These are phyloP conservation scores for Enteromius radiatus DNA, from an alignment of 2,797 vertebrate species.

Conservation along the genomic window DNA sequence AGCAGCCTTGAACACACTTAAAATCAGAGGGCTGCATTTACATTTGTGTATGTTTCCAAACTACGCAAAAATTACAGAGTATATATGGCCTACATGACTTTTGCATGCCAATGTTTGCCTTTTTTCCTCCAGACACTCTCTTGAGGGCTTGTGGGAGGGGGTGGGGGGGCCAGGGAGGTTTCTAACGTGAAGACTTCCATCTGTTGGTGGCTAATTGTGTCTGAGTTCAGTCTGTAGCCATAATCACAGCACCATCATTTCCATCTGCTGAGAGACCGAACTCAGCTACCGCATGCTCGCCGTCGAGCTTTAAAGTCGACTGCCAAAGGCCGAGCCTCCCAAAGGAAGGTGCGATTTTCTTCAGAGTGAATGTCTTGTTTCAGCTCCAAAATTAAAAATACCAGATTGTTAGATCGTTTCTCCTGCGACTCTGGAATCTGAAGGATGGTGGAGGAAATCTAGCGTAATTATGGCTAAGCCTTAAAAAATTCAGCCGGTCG, in stretches of 20 bases:
- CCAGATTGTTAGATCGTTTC: slow-evolving; percentile 66
- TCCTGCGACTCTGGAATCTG: slow-evolving; percentile 57
- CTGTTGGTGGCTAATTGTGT: slow-evolving; percentile 69
- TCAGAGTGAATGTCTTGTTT: slow-evolving; percentile 70
- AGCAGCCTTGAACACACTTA: slow-evolving; percentile 28
- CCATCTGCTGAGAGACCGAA: slow-evolving; percentile 66
- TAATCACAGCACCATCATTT: slow-evolving; percentile 71
- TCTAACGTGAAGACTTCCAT: slow-evolving; percentile 63
- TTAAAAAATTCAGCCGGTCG: slow-evolving; percentile 65
- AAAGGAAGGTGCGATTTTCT: slow-evolving; percentile 72
- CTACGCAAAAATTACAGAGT: slow-evolving; percentile 32
- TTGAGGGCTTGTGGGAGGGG: slow-evolving; percentile 20
- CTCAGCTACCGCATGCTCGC: slow-evolving; percentile 56
- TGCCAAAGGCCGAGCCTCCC: slow-evolving; percentile 70
- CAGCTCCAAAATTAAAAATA: slow-evolving; percentile 56
- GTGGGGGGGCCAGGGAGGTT: slow-evolving; percentile 13
- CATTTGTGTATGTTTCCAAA: slow-evolving; percentile 42
- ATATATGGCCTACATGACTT: slow-evolving; percentile 26
- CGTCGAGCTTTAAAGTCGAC: slow-evolving; percentile 63
- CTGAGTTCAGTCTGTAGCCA: slow-evolving; percentile 67
- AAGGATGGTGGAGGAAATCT: slow-evolving; percentile 71
- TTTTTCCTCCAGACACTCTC: slow-evolving; percentile 45
- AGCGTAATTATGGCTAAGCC: slow-evolving; percentile 62
- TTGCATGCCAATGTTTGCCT: slow-evolving; percentile 43
- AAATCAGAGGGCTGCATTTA: slow-evolving; percentile 29